Conservation (phyloP, 1,140 invertebrate genomes). For the Pissodes strobi region DNA sequence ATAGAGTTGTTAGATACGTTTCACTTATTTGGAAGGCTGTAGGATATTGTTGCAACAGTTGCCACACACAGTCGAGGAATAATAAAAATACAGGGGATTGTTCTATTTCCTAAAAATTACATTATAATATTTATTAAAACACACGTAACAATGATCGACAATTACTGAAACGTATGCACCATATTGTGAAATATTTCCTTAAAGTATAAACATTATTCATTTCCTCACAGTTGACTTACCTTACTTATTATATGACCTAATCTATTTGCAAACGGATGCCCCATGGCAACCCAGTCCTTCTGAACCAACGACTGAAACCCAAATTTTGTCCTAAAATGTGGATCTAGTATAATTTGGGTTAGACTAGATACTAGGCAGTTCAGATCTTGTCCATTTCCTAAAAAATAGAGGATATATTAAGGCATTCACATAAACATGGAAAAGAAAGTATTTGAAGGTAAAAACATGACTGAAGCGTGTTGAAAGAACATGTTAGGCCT, state of each 20-base stretch:
- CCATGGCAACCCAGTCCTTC: slow-evolving; percentile 92
- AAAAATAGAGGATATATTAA: no score
- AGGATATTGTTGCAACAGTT: slow-evolving; percentile 86
- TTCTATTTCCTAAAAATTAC: slow-evolving; percentile 44
- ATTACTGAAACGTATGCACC: no score
- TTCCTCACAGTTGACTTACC: background rate
- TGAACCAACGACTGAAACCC: slow-evolving; percentile 93
- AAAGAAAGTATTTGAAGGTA: no score
- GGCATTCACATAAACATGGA: no score
- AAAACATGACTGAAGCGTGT: no score
- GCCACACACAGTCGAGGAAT: slow-evolving; percentile 93
- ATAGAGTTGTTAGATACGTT: slow-evolving; percentile 87
- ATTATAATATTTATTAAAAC: background rate
- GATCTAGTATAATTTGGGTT: slow-evolving; percentile 85
- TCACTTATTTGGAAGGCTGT: slow-evolving; percentile 89
- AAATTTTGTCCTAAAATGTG: slow-evolving; percentile 76
- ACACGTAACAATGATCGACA: no score
- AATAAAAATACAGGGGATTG: slow-evolving; percentile 85
- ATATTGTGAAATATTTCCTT: no score
- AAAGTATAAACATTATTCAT: background rate
- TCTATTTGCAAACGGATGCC: slow-evolving; percentile 81
- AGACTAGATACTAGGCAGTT: slow-evolving; percentile 86
- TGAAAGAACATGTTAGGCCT: no score
- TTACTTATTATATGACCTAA: slow-evolving; percentile 66
- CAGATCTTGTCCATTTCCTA: slow-evolving; percentile 84